Percentiles rank a stretch among this genome's conserved stretches.
Evolutionary conservation across 2,797 vertebrate species (phyloP).

Genomic region (Acridotheres tristis): DNA sequence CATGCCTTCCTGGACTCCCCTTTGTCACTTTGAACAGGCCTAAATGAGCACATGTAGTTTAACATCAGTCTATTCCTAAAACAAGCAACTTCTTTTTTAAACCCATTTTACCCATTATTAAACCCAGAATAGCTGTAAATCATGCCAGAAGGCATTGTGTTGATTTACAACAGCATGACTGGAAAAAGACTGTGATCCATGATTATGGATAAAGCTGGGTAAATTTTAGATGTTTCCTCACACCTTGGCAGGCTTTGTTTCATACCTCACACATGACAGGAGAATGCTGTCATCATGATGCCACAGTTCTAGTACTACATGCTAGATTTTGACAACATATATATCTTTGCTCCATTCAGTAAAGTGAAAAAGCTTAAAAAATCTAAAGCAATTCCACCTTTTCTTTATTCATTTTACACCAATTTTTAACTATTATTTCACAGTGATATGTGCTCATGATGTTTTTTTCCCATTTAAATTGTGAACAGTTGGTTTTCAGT

Average conservation of each 20-base stretch:
- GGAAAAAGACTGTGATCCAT: neutral
- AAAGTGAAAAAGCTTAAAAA: neutral
- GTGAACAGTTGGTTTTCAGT: neutral
- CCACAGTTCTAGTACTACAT: neutral
- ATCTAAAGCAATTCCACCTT: neutral
- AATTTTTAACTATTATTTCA: neutral
- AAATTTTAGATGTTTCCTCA: neutral
- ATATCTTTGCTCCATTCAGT: neutral
- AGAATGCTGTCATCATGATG: neutral
- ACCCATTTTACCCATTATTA: neutral
- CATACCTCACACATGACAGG: neutral
- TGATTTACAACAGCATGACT: neutral
- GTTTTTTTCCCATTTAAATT: neutral
- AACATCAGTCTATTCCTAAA: neutral
- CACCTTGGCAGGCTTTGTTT: neutral
- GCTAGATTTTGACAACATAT: neutral
- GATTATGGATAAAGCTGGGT: neutral
- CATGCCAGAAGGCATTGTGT: neutral
- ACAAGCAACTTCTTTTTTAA: neutral
- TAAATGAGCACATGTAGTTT: neutral
- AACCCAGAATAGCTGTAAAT: neutral
- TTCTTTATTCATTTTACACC: neutral
- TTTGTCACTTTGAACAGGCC: neutral
- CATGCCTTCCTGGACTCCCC: neutral
- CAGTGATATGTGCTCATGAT: rapidly evolving